A percentile compares a stretch with the other conserved stretches of the same genome.
Evolutionary conservation across 2,113 vertebrate genomes (phyloP).

Genomic region (Tetrax tetrax): DNA sequence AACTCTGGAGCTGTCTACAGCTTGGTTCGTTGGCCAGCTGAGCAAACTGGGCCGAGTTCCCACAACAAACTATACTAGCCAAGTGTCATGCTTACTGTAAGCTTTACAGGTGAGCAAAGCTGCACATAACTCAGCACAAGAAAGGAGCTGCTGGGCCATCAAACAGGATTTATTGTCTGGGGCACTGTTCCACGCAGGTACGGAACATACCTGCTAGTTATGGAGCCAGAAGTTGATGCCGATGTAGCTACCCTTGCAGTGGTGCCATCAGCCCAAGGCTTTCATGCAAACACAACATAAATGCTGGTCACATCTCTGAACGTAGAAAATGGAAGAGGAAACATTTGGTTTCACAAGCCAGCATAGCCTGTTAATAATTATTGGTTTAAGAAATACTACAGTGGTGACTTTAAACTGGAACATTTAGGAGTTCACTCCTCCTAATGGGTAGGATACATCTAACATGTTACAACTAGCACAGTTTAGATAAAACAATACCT

Average conservation of each 20-base stretch:
- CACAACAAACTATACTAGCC: background rate
- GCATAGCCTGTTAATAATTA: background rate
- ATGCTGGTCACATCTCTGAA: background rate
- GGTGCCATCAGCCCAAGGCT: background rate
- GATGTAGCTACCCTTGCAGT: background rate
- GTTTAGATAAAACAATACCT: background rate
- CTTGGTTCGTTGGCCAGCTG: background rate
- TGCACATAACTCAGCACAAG: rapidly evolving
- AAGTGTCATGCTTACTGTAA: background rate
- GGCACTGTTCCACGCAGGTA: background rate
- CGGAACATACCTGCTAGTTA: too few relatives aligned
- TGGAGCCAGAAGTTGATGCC: background rate
- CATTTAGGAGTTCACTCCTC: background rate
- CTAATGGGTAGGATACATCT: background rate
- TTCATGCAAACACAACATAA: background rate
- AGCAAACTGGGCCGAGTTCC: background rate
- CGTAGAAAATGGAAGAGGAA: background rate
- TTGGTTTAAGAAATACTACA: background rate
- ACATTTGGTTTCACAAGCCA: background rate
- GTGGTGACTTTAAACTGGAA: background rate
- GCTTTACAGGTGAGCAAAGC: background rate
- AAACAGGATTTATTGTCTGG: background rate
- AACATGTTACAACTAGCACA: background rate
- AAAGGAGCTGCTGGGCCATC: background rate
- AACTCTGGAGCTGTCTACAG: background rate